Conservation (phyloP, 2,888 invertebrate genomes). For the Scrobipalpa atriplicella region DNA sequence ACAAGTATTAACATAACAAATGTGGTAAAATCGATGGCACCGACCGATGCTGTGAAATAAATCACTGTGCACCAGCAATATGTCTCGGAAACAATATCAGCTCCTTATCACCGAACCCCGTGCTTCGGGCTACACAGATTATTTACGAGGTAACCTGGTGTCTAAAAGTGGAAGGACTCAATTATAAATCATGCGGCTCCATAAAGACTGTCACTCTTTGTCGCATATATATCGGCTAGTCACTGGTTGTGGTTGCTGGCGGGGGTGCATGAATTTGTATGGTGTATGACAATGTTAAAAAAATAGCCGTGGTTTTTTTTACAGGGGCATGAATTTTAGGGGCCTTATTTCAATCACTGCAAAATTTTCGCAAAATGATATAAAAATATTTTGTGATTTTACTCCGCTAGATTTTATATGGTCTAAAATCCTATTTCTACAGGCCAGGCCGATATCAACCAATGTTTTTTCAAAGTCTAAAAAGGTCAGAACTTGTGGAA, state of each 20-base stretch:
- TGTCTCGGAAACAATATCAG: slow-evolving; percentile 38
- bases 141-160: slow-evolving; percentile 36
- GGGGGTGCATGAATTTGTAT: not conserved
- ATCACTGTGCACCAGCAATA: slow-evolving; percentile 50
- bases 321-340: no score
- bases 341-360: no score
- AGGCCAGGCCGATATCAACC: no score
- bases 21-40: slow-evolving; percentile 60
- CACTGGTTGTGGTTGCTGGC: not conserved
- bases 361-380: no score
- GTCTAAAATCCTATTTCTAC: no score
- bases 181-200: not conserved
- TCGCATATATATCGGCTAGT: not conserved
- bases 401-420: no score
- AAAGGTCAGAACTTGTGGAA: no score
- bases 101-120: slow-evolving; percentile 37
- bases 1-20: slow-evolving; percentile 44
- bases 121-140: slow-evolving; percentile 36
- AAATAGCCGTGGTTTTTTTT: no score
- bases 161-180: not conserved
- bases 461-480: no score
- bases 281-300: no score
- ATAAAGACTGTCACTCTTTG: not conserved
- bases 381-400: no score
- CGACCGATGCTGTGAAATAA: slow-evolving; percentile 57